Evolutionary conservation across 2,797 vertebrate species (phyloP).

Genomic region (Hydrophis major): DNA sequence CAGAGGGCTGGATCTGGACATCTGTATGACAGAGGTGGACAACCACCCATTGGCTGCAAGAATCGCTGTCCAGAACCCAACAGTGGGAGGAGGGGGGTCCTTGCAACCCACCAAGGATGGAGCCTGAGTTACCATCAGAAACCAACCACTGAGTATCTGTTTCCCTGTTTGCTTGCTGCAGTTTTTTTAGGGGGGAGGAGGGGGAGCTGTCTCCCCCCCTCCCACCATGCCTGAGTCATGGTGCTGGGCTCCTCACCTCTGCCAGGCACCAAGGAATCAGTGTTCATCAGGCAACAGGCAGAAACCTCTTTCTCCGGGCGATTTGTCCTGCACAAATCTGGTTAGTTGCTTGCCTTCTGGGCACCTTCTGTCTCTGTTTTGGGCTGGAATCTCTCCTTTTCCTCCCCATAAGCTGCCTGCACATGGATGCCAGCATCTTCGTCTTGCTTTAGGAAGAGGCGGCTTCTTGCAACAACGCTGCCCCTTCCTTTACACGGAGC

Average conservation of each 20-base stretch:
- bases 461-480: no score
- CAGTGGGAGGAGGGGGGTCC: no score
- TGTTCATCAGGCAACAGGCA: neutral
- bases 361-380: neutral
- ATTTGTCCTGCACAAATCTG: neutral
- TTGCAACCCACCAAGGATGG: neutral
- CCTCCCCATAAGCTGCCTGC: neutral
- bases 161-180: neutral
- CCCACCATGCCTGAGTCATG: neutral
- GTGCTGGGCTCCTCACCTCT: neutral
- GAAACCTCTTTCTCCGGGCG: neutral
- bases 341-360: neutral
- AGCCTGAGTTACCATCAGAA: slow-evolving; percentile 14
- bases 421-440: neutral
- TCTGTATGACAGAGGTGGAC: no score
- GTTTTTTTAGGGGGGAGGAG: neutral
- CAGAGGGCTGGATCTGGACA: no score
- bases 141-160: neutral
- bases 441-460: neutral
- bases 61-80: neutral
- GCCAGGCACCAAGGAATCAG: neutral
- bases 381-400: neutral
- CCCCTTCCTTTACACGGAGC: neutral
- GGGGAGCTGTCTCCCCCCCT: neutral
- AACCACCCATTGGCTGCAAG: neutral